phyloP scores from a whole-genome alignment of 2,797 vertebrate genomes.

The Psittacula echo region DNA sequence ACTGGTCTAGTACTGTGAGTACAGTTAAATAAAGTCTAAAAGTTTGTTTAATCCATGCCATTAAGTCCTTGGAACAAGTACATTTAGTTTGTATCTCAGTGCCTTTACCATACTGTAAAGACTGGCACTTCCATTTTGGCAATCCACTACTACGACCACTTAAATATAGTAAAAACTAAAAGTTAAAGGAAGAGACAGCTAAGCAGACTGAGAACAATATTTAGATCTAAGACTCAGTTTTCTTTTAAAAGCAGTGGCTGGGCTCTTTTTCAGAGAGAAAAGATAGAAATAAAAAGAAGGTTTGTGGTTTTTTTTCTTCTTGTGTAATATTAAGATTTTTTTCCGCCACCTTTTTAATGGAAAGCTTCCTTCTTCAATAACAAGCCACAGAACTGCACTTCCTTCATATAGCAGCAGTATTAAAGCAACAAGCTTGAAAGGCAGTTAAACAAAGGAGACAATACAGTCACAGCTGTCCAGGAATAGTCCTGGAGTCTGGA shows the following conservation, averaged over 20 bases:
- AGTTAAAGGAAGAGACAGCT: background rate
- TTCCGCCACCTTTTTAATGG: background rate
- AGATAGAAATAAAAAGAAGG: background rate
- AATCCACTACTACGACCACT: background rate
- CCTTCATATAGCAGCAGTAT: background rate
- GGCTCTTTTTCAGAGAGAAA: background rate
- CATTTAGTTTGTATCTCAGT: background rate
- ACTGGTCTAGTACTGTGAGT: too few relatives aligned
- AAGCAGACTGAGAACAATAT: background rate
- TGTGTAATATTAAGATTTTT: background rate
- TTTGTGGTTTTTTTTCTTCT: background rate
- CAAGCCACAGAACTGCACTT: background rate
- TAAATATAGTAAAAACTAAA: background rate
- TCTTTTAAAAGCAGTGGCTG: background rate
- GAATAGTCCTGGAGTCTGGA: background rate
- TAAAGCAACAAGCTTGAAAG: background rate
- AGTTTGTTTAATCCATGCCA: background rate
- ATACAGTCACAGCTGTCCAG: background rate
- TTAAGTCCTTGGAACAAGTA: background rate
- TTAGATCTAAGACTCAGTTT: background rate
- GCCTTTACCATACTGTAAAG: background rate
- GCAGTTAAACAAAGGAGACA: background rate
- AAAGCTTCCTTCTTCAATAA: background rate
- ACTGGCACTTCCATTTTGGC: background rate
- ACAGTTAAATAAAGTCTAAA: background rate